Percentiles rank a stretch among this genome's conserved stretches.
Conservation (phyloP, 2,113 vertebrate genomes). For the Rhodinocichla rosea region DNA sequence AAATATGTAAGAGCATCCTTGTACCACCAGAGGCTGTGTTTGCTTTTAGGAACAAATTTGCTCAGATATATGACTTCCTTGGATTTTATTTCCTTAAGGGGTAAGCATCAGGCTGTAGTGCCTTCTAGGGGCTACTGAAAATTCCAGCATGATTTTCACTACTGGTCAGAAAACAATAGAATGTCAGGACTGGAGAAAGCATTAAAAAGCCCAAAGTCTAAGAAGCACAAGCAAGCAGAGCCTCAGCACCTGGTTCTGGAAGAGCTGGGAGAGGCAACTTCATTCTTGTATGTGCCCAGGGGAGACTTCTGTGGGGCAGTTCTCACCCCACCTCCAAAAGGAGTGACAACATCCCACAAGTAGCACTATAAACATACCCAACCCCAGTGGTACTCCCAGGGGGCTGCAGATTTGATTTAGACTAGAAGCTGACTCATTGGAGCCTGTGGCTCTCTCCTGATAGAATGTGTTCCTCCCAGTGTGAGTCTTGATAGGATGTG, state of each 20-base stretch:
- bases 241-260: background rate
- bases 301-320: background rate
- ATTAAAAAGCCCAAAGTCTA: background rate
- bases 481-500: background rate
- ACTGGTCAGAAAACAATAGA: background rate
- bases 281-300: background rate
- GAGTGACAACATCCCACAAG: background rate
- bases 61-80: background rate
- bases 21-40: background rate
- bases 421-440: background rate
- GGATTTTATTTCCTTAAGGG: background rate
- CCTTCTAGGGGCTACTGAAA: background rate
- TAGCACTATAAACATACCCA: background rate
- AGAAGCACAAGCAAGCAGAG: background rate
- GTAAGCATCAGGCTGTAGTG: background rate
- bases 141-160: background rate
- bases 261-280: background rate
- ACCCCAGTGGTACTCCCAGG: fast-evolving
- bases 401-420: background rate
- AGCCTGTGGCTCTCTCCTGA: background rate
- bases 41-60: background rate
- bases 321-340: background rate
- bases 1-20: background rate
- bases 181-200: background rate
- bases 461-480: background rate